phyloP scores from a whole-genome alignment of 2,797 vertebrate species.

The Petrocephalus sullivani region DNA sequence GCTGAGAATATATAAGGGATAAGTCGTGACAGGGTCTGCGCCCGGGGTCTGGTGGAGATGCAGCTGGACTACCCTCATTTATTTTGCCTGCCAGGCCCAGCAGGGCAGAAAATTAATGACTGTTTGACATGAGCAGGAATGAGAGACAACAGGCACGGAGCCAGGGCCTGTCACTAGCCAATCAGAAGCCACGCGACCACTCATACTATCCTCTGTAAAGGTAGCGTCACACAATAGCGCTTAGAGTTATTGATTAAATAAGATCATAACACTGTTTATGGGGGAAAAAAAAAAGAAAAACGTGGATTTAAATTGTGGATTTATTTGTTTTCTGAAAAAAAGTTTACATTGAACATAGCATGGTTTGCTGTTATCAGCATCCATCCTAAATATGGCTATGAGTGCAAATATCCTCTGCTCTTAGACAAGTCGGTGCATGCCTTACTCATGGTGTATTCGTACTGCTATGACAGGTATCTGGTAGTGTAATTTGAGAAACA shows the following conservation, averaged over 20 bases:
- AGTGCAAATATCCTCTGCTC: background rate
- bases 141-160: background rate
- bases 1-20: background rate
- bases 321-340: background rate
- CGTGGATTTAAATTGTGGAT: background rate
- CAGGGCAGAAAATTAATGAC: conserved; percentile 25
- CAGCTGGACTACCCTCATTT: conserved; percentile 21
- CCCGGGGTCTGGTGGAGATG: conserved; percentile 25
- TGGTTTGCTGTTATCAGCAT: background rate
- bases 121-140: background rate
- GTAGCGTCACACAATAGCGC: background rate
- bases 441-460: background rate
- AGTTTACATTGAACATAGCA: background rate
- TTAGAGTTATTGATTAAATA: background rate
- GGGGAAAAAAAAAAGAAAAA: background rate
- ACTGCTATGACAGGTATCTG: background rate
- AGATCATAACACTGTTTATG: background rate
- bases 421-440: background rate
- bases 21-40: background rate
- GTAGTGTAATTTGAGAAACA: background rate
- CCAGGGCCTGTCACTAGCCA: background rate
- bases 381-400: background rate
- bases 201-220: background rate
- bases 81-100: conserved; percentile 20
- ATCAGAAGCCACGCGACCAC: background rate